Conservation (phyloP, 2,113 vertebrate genomes). For the Elephantulus edwardii region DNA sequence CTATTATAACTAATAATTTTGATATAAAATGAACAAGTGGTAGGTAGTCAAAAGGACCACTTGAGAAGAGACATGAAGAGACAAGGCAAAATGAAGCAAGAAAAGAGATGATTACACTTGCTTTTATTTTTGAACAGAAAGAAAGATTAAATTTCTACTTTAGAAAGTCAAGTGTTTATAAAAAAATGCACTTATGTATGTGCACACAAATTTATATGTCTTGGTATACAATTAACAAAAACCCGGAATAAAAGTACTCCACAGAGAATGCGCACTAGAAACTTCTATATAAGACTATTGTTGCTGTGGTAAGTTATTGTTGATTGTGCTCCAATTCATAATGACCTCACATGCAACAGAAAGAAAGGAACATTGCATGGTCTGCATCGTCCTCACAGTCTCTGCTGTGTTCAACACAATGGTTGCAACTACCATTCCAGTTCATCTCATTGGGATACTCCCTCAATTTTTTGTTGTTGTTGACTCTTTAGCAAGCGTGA, state of each 20-base stretch:
- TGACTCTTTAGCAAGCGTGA: no score
- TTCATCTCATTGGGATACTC: no score
- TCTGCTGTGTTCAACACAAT: no score
- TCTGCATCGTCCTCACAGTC: no score
- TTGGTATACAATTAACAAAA: background rate
- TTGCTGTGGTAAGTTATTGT: background rate
- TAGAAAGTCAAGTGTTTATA: background rate
- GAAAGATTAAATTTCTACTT: background rate
- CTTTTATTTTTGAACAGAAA: background rate
- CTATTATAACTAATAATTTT: background rate
- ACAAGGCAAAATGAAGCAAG: accelerated
- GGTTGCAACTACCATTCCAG: no score
- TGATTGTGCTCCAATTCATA: no score
- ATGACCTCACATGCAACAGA: no score
- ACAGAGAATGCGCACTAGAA: background rate
- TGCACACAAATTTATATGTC: background rate
- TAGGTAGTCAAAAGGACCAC: background rate
- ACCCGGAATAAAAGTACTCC: background rate
- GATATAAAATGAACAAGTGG: background rate
- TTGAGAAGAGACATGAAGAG: background rate
- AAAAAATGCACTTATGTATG: background rate
- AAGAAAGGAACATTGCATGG: no score
- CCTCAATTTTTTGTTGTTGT: no score
- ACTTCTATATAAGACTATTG: background rate
- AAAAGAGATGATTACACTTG: background rate